These are phyloP conservation scores for Cyphomyrus discorhynchus DNA, from an alignment of 2,113 vertebrate species.

Conservation along the genomic window DNA sequence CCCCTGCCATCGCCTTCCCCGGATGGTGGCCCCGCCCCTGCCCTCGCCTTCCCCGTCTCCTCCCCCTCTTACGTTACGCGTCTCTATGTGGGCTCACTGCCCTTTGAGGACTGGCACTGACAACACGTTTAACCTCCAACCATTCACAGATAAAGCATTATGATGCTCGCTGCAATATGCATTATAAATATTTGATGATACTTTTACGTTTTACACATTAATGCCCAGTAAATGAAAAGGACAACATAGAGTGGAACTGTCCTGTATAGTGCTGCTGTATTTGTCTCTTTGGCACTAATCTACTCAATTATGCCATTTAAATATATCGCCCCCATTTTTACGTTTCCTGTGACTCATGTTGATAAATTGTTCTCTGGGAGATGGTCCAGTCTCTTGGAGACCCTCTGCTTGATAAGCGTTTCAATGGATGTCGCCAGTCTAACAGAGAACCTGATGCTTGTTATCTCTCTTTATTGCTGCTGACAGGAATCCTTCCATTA, in stretches of 20 bases:
- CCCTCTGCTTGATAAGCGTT: background rate
- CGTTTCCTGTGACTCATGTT: background rate
- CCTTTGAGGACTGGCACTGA: background rate
- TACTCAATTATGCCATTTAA: background rate
- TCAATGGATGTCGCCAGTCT: background rate
- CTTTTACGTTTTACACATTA: background rate
- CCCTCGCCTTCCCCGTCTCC: background rate
- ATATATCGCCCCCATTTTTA: background rate
- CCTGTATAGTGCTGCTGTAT: background rate
- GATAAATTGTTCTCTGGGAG: background rate
- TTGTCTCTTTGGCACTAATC: background rate
- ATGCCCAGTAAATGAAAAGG: background rate
- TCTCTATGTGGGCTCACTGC: background rate
- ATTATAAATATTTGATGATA: slow-evolving; percentile 5
- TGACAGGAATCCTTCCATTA: background rate
- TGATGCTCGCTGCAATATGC: background rate
- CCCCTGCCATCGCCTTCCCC: no score
- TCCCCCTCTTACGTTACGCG: background rate
- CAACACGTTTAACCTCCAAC: background rate
- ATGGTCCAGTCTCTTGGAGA: background rate
- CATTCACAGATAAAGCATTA: background rate
- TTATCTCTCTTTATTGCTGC: background rate
- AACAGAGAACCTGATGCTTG: background rate
- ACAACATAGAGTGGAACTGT: background rate
- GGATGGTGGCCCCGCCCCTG: no score